A percentile compares a stretch with the other conserved stretches of the same genome.
These are phyloP conservation scores for Diplolepis rosae DNA, from an alignment of 2,888 invertebrate genomes.

Conservation along the genomic window DNA sequence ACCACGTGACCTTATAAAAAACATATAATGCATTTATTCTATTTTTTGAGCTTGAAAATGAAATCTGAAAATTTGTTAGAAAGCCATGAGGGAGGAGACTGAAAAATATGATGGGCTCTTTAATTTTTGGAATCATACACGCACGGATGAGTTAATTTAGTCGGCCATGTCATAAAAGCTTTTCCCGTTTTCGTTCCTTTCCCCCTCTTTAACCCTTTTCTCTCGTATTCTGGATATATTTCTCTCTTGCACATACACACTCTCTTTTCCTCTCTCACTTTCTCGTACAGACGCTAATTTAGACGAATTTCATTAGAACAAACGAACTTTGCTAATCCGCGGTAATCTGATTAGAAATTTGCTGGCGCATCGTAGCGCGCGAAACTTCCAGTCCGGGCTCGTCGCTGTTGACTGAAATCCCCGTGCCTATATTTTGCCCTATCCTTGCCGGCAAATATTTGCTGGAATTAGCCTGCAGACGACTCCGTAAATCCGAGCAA, in stretches of 20 bases:
- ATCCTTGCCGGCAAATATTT: slow-evolving; percentile 71
- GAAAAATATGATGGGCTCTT: slow-evolving; percentile 21
- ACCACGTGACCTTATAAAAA: too few species aligned
- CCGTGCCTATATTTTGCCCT: slow-evolving; percentile 56
- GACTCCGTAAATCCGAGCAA: slow-evolving; percentile 49
- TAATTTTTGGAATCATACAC: slow-evolving; percentile 21
- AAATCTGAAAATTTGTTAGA: not conserved
- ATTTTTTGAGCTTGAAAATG: not conserved
- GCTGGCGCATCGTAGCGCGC: slow-evolving; percentile 64
- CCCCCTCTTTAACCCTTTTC: slow-evolving; percentile 38
- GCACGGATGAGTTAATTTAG: slow-evolving; percentile 44
- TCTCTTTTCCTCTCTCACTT: slow-evolving; percentile 46
- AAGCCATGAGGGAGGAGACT: not conserved
- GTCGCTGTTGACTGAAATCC: slow-evolving; percentile 55
- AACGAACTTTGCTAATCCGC: slow-evolving; percentile 73
- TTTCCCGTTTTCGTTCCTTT: slow-evolving; percentile 36
- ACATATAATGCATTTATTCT: not conserved
- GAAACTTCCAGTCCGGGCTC: slow-evolving; percentile 53
- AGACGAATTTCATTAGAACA: slow-evolving; percentile 74
- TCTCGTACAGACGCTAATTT: slow-evolving; percentile 70
- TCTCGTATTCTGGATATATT: slow-evolving; percentile 36
- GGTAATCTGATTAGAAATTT: slow-evolving; percentile 74
- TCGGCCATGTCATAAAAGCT: slow-evolving; percentile 48
- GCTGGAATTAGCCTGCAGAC: slow-evolving; percentile 63
- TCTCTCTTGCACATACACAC: slow-evolving; percentile 33